Evolutionary conservation across 2,113 vertebrate species (phyloP), one percentile per base, ranked within the genome.

Genomic region (Clarias macrocephalus): DNA sequence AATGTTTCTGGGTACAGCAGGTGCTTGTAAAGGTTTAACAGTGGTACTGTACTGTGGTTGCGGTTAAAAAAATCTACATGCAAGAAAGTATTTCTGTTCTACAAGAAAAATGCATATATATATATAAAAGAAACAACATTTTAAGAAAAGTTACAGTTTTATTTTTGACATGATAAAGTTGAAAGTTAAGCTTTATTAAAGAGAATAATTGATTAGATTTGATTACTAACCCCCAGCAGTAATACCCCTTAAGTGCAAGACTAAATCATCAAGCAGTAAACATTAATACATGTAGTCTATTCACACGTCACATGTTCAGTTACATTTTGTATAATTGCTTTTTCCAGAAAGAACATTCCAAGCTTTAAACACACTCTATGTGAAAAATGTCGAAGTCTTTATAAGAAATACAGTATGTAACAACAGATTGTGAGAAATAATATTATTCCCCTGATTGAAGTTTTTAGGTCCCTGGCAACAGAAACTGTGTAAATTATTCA

Each of bases 401-500:
- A 66, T 84, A 82, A 86, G 86, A 56, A 87, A 85, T 72, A 57
- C 75, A 76, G 83, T 76, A 82, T 87, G 48, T 79, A 88, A 15
- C 77, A 54, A 59, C 80, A 86, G 60, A 75, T 81, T 73, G 77
- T 63, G 85, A 57, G 86, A 87, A 84, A 85, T 88, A 76, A 80
- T 11, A 42, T 68, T 62, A 87, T 70, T 80, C 30, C 80, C n/a
- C 87, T 85, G 54, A 79, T 83, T 87, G n/a, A 82, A 86, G 60
- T 80, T 72, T 79, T 84, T 13, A 66, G 59, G 86, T 85, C 85
- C 93, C 91, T 89, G 91, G 91, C 91, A 94, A 94, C 92, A 94
- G 93, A 94, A 93, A 87, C 91, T 91, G 90, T 70, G 88, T 89
- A 80, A 89, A 91, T 72, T 79, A 88, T 90, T 91, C 91, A 88